Evolutionary conservation across 2,797 vertebrate species (phyloP), one percentile per base, ranked within the genome.

Genomic region (Rachycentron canadum): DNA sequence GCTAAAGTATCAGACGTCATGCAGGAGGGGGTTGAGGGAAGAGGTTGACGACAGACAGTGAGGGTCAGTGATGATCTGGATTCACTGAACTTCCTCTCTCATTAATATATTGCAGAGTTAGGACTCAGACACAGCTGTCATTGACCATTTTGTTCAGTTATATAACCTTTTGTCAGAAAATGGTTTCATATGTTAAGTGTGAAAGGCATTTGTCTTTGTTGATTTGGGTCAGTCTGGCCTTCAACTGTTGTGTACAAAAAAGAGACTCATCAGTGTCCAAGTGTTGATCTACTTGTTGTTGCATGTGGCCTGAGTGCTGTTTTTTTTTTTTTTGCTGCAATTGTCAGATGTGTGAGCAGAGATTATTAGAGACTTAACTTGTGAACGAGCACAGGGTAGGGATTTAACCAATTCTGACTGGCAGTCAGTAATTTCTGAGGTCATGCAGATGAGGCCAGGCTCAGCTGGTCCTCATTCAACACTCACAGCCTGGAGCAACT

Each of bases 1-100:
- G 78, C 67, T 79, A 36, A 65, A 82, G 73, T 34, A 23, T 74
- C 81, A 87, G 79, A 83, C 61, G 25, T 80, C 86, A 88, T 25
- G 2, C 60, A 58, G 80, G 47, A 40, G 21, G 62, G 45, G 70
- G 55, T 26, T 26, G 10, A 25, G 26, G 34, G 36, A 19, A 5
- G 25, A 32, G 10, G 5, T 52, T 7, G 58, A 28, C 12, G 9
- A 34, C 25, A 13, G 26, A 55, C 75, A 14, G 69, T 2, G 5
- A 59, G 25, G n/a, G 30, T 10, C 63, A 52, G 2, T 8, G 49
- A n/a, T 21, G 14, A 64, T 41, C 30, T 32, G 9, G 47, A 60
- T 49, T 77, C 21, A 56, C 2, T 56, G 17, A 52, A 58, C 81
- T 67, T 83, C 68, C 68, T 23, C 55, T 60, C 23, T 58, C 10